phyloP scores from a whole-genome alignment of 2,888 invertebrate species.

The Dicycla oo region DNA sequence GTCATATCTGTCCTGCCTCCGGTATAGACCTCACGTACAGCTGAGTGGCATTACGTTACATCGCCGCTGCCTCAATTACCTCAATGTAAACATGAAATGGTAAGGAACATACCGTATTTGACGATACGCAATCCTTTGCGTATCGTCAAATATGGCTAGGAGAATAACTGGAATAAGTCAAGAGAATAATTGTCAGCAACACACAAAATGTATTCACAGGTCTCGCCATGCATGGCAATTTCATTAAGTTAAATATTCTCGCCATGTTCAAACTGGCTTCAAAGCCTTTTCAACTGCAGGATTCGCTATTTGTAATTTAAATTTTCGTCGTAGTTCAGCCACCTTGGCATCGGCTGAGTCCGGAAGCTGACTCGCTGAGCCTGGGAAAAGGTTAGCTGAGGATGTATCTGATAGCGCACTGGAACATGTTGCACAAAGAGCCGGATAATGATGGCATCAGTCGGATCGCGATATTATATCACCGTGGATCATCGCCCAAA shows the following conservation, averaged over 20 bases:
- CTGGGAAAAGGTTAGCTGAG: slow-evolving; percentile 41
- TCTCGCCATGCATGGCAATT: not conserved
- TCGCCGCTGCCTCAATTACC: not conserved
- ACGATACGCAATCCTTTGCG: too few relatives aligned
- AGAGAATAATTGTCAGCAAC: not conserved
- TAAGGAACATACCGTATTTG: too few relatives aligned
- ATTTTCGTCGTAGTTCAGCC: slow-evolving; percentile 5
- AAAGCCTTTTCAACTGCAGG: not conserved
- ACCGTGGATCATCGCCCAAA: slow-evolving; percentile 33
- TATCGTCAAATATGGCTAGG: not conserved
- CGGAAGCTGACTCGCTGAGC: slow-evolving; percentile 27
- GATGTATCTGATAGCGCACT: slow-evolving; percentile 18
- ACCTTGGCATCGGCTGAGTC: slow-evolving; percentile 3
- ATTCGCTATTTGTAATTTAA: slow-evolving; percentile 3
- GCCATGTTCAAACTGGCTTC: not conserved
- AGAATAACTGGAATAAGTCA: not conserved
- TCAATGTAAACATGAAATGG: slow-evolving; percentile 4
- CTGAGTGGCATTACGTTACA: slow-evolving; percentile 5
- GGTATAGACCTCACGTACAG: slow-evolving; percentile 19
- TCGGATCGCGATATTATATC: slow-evolving; percentile 37
- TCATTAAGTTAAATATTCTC: not conserved
- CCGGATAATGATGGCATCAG: slow-evolving; percentile 40
- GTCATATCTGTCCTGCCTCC: not conserved
- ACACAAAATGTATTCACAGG: not conserved
- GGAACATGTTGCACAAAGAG: slow-evolving; percentile 37